Evolutionary conservation across 2,113 vertebrate genomes (phyloP).

Genomic region (Mus spicilegus): DNA sequence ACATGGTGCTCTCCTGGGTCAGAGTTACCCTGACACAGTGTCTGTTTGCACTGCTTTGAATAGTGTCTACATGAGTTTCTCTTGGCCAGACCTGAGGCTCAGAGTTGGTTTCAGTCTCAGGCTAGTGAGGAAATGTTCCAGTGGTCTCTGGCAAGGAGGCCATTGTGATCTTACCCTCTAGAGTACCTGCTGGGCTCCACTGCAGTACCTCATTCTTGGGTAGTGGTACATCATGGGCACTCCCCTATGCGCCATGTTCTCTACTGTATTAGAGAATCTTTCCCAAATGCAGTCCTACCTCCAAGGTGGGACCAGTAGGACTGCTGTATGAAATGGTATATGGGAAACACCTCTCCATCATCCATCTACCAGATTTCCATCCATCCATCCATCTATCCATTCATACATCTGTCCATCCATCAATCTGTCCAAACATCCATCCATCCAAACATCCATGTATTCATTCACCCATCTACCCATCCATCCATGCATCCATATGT

Average conservation of each 20-base stretch:
- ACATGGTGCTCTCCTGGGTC: too few species aligned
- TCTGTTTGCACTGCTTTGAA: background rate
- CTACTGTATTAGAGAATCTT: background rate
- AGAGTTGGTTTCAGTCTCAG: background rate
- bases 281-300: background rate
- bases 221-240: too few species aligned
- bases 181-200: background rate
- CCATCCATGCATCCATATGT: background rate
- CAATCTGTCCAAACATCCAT: background rate
- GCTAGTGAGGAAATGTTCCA: too few species aligned
- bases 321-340: background rate
- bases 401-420: too few species aligned
- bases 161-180: fast-evolving
- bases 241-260: background rate
- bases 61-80: background rate
- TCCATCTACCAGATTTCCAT: background rate
- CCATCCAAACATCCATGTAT: background rate
- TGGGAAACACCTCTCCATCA: background rate
- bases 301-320: fast-evolving
- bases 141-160: too few species aligned
- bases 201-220: fast-evolving
- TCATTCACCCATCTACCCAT: background rate
- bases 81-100: background rate
- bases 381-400: too few species aligned
- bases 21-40: background rate